Conservation (phyloP, 2,888 invertebrate species). For the Agrypnus murinus region DNA sequence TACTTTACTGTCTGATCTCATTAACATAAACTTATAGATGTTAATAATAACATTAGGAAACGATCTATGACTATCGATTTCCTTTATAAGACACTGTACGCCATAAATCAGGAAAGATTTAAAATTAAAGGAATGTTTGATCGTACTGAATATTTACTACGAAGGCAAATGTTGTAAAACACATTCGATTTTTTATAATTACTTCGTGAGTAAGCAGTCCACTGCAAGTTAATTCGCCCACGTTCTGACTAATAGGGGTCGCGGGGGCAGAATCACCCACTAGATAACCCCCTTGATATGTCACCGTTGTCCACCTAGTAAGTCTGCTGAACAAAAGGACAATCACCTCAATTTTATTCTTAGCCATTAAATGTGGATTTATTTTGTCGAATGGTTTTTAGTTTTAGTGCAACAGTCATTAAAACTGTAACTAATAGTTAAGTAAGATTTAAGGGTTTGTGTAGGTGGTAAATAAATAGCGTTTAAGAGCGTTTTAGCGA, state of each 20-base stretch:
- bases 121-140: no score
- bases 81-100: no score
- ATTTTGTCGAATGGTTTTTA: no score
- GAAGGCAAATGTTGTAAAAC: not conserved
- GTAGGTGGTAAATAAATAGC: no score
- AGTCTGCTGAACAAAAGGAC: slow-evolving; percentile 6
- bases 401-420: no score
- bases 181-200: slow-evolving; percentile 14
- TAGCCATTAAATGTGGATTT: no score
- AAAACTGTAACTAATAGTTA: no score
- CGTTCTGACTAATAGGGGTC: slow-evolving; percentile 1
- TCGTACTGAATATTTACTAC: slow-evolving; percentile 3
- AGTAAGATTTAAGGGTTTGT: no score
- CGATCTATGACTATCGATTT: no score
- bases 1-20: slow-evolving; percentile 17
- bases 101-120: no score
- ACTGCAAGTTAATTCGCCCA: slow-evolving; percentile 5
- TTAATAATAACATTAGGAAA: no score
- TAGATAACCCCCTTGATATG: not conserved
- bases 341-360: slow-evolving; percentile 14
- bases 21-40: slow-evolving; percentile 27
- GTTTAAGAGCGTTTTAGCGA: no score
- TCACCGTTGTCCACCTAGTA: not conserved
- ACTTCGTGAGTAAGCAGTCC: slow-evolving; percentile 13
- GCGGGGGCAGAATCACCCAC: slow-evolving; percentile 22